Percentiles rank a stretch among this genome's conserved stretches.
These are phyloP conservation scores for Atethmia centrago DNA, from an alignment of 2,888 invertebrate species.

Conservation along the genomic window DNA sequence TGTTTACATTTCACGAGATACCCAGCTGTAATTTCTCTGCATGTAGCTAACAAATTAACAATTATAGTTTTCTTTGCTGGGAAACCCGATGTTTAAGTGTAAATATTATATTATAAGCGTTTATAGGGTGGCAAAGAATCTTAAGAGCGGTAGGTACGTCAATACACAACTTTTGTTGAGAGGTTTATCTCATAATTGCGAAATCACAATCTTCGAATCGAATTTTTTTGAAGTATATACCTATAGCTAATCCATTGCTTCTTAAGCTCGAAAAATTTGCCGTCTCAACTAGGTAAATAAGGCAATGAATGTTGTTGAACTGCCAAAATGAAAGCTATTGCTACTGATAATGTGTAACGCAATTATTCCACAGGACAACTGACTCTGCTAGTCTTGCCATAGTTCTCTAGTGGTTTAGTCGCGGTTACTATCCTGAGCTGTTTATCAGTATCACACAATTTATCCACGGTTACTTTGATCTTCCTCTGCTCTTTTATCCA, in stretches of 20 bases:
- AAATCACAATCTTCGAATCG: no score
- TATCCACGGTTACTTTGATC: no score
- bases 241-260: no score
- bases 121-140: background rate
- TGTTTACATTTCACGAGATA: conserved; percentile 18
- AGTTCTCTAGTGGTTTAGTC: background rate
- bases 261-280: no score
- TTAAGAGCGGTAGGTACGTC: background rate
- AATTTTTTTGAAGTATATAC: no score
- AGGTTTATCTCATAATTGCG: background rate
- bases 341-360: no score
- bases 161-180: background rate
- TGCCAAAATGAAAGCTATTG: no score
- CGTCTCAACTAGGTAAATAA: no score
- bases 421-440: background rate
- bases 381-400: background rate
- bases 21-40: background rate
- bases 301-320: no score
- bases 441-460: no score
- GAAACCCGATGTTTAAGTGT: background rate
- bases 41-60: conserved; percentile 1
- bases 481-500: no score
- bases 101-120: background rate
- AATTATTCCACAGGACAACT: no score
- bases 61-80: conserved; percentile 10